Evolutionary conservation across 2,113 vertebrate species (phyloP).

Genomic region (Hydrolagus affinis): DNA sequence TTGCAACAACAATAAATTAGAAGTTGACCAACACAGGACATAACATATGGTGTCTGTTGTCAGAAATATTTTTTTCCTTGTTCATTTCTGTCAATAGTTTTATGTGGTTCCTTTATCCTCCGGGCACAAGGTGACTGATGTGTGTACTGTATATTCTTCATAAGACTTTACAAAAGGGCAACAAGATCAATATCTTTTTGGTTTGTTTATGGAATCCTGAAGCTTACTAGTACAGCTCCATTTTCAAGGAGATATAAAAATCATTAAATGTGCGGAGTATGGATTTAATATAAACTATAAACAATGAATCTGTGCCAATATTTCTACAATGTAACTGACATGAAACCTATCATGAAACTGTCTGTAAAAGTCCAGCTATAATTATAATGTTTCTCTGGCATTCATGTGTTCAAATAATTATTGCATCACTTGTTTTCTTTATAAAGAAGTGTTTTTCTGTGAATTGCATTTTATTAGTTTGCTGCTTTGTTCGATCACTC

Average conservation of each 20-base stretch:
- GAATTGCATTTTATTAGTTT: not conserved
- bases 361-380: not conserved
- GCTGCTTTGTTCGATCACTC: not conserved
- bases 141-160: slow-evolving; percentile 48
- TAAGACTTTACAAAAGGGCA: slow-evolving; percentile 48
- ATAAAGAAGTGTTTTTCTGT: not conserved
- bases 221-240: slow-evolving; percentile 64
- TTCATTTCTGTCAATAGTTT: slow-evolving; percentile 20
- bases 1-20: slow-evolving; percentile 14
- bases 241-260: slow-evolving; percentile 68
- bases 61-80: too few species aligned
- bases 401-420: not conserved
- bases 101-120: slow-evolving; percentile 23
- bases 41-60: slow-evolving; percentile 1
- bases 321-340: not conserved
- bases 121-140: slow-evolving; percentile 56
- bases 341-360: not conserved
- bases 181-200: slow-evolving; percentile 68
- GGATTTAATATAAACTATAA: slow-evolving; percentile 22
- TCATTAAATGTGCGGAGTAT: slow-evolving; percentile 55
- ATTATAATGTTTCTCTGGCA: not conserved
- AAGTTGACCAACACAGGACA: not conserved
- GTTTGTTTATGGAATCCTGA: slow-evolving; percentile 78
- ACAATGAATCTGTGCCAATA: not conserved
- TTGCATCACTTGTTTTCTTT: not conserved